These are phyloP conservation scores for Callyntrura guangdongensis DNA, from an alignment of 2,888 invertebrate species.

Conservation along the genomic window DNA sequence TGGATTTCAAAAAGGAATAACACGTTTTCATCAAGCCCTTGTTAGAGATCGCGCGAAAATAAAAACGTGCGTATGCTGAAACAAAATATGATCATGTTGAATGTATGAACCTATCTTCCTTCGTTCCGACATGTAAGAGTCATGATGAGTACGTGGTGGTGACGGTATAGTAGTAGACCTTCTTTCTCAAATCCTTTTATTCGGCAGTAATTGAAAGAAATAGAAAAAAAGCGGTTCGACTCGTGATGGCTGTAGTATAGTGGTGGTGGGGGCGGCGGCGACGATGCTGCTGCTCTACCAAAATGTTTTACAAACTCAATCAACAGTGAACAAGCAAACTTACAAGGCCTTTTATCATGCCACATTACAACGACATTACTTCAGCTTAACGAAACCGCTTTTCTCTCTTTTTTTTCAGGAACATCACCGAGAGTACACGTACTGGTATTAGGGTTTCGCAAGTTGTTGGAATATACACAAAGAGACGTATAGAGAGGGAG, in stretches of 20 bases:
- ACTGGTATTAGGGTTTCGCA: slow-evolving; percentile 38
- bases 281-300: slow-evolving; percentile 6
- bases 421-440: not conserved
- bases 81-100: slow-evolving; percentile 16
- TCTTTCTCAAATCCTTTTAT: slow-evolving; percentile 53
- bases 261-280: not conserved
- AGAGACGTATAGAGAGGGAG: not conserved
- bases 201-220: slow-evolving; percentile 61
- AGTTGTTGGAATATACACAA: slow-evolving; percentile 54
- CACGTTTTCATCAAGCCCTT: slow-evolving; percentile 18
- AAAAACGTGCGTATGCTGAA: slow-evolving; percentile 14
- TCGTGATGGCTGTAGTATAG: too few relatives aligned
- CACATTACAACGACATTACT: slow-evolving; percentile 64
- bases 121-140: too few relatives aligned
- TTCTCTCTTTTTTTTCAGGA: not conserved
- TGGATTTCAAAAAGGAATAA: slow-evolving; percentile 37
- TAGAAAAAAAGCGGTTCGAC: slow-evolving; percentile 44
- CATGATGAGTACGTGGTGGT: too few relatives aligned
- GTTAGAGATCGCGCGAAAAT: not conserved
- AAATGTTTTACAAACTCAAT: slow-evolving; percentile 72
- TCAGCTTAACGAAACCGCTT: slow-evolving; percentile 22
- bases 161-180: not conserved
- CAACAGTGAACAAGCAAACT: slow-evolving; percentile 66
- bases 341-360: slow-evolving; percentile 53
- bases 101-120: too few relatives aligned